A percentile compares a stretch with the other conserved stretches of the same genome.
phyloP scores from a whole-genome alignment of 2,797 vertebrate species.

The Microhierax caerulescens region DNA sequence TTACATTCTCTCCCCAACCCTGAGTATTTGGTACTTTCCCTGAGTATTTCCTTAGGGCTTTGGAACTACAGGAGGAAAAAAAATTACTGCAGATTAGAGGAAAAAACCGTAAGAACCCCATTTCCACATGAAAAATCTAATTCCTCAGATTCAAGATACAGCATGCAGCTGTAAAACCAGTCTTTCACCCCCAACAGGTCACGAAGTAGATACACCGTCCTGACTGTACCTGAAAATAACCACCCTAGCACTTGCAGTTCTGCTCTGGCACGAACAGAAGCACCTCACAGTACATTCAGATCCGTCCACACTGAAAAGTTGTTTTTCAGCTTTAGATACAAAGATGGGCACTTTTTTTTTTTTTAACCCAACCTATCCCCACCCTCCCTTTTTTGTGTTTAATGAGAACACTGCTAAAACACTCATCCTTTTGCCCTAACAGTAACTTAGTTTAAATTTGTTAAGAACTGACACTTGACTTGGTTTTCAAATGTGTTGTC shows the following conservation, averaged over 20 bases:
- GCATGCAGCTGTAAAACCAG: background rate
- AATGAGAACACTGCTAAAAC: background rate
- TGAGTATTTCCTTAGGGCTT: background rate
- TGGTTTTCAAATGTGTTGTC: fast-evolving
- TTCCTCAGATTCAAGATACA: background rate
- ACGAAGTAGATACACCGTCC: fast-evolving
- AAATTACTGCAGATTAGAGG: background rate
- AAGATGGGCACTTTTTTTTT: background rate
- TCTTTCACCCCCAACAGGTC: background rate
- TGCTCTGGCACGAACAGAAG: background rate
- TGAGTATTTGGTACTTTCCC: background rate
- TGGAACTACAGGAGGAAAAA: background rate
- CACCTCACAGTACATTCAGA: background rate
- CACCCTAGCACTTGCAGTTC: background rate
- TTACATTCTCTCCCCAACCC: background rate
- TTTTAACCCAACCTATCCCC: background rate
- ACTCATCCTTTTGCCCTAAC: background rate
- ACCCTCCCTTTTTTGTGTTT: background rate
- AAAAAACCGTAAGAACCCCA: background rate
- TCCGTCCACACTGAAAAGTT: fast-evolving
- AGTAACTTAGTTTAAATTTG: fast-evolving
- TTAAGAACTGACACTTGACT: fast-evolving
- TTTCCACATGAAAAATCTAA: background rate
- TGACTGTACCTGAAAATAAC: background rate
- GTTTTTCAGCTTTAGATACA: background rate